Percentiles rank a stretch among this genome's conserved stretches.
Conservation (phyloP, 2,797 vertebrate genomes). For the Phoebastria nigripes region DNA sequence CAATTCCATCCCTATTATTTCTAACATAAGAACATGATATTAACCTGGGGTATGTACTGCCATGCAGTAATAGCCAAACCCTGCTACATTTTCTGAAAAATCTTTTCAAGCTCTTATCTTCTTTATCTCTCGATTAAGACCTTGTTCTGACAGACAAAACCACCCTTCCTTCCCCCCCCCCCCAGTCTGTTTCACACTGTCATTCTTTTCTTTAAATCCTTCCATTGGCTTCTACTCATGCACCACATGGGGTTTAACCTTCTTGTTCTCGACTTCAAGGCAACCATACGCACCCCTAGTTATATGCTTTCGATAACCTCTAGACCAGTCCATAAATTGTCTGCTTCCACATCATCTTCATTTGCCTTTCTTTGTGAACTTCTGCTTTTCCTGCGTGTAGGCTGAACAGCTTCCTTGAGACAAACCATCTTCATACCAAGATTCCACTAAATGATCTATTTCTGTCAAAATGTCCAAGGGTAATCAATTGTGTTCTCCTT, state of each 20-base stretch:
- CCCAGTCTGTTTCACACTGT: background rate
- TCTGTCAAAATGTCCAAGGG: background rate
- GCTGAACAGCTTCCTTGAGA: background rate
- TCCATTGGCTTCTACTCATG: background rate
- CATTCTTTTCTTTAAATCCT: background rate
- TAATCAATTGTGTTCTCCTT: background rate
- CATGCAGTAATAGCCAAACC: background rate
- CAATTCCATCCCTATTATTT: background rate
- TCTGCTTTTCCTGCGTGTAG: background rate
- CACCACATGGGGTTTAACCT: background rate
- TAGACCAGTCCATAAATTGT: background rate
- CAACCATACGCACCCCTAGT: background rate
- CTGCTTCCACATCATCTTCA: background rate
- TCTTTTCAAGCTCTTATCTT: background rate
- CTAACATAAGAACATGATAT: background rate
- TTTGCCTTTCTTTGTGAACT: background rate
- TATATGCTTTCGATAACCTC: background rate
- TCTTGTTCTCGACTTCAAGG: background rate
- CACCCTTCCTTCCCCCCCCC: too few species aligned
- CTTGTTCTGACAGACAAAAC: background rate
- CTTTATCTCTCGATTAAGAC: background rate
- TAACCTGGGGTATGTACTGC: background rate
- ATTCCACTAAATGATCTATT: background rate
- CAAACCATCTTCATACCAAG: background rate
- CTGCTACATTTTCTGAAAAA: background rate